Evolutionary conservation across 2,797 vertebrate genomes (phyloP), one percentile per base, ranked within the genome.

Genomic region (Lerista edwardsae): DNA sequence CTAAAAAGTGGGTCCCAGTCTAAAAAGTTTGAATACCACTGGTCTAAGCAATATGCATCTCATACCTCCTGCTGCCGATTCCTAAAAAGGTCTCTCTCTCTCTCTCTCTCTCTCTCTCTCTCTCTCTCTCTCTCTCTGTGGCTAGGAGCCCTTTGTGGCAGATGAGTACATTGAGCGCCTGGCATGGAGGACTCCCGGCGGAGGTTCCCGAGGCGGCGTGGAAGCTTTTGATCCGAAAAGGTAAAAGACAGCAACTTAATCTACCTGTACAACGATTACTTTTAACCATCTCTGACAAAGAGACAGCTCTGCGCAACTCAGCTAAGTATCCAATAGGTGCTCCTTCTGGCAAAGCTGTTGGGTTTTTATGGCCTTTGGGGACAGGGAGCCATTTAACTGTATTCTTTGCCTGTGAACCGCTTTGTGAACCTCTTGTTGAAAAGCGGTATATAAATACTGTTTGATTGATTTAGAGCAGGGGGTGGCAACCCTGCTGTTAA

Each of bases 131-230:
- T n/a, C n/a, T n/a, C n/a, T n/a, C n/a, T n/a, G n/a, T n/a, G n/a
- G n/a, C n/a, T 91, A 99, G 99, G 99, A 99, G 94, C 99, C 99
- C 69, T 99, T 99, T 96, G 98, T 99, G 96, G 99, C 98, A 80
- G 99, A 99, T 96, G 99, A 99, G 93, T 99, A 99, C 93, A 99
- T 99, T 86, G 99, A 99, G 90, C 97, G 99, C 86, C 95, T 99
- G 94, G 98, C 98, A 31, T 99, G 99, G 99, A 98, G 99, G 96
- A 99, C 98, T 84, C 98, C 98, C 14, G 98, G 99, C 92, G 99
- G 98, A 94, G 98, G 99, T 82, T 99, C 98, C 86, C 98, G 98
- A 97, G 98, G 98, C 94, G 98, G 98, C 89, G 96, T 97, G 57
- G 98, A 99, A 95, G 97, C 97, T 71, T 99, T 99, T 94, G 98